phyloP scores from a whole-genome alignment of 2,888 invertebrate genomes.

The Acrobasis consociella region DNA sequence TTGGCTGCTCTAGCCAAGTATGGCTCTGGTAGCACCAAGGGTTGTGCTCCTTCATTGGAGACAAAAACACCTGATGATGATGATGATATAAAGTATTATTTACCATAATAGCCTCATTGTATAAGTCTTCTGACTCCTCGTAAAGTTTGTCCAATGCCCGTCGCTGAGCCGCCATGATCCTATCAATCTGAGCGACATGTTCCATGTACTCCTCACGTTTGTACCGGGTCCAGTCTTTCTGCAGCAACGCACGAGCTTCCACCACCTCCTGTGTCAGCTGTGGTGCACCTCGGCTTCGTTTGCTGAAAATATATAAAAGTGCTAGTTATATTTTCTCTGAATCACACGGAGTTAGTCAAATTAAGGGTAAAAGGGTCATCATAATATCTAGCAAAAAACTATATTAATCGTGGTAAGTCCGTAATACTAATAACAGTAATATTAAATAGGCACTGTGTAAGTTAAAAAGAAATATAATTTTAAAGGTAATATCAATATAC shows the following conservation, averaged over 20 bases:
- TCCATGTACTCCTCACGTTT: conserved; percentile 84
- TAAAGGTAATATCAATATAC: no score
- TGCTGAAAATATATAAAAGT: conserved; percentile 44
- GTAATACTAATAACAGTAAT: no score
- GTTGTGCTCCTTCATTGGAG: no score
- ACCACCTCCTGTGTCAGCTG: conserved; percentile 80
- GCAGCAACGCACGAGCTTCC: conserved; percentile 85
- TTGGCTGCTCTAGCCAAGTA: no score
- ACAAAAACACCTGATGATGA: no score
- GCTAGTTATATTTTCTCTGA: background rate
- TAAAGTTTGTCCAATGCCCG: conserved; percentile 91
- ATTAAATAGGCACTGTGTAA: no score
- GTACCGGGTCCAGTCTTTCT: conserved; percentile 90
- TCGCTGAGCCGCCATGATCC: conserved; percentile 86
- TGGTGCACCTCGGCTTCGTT: conserved; percentile 71
- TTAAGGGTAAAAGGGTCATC: no score
- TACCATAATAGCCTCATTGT: conserved; percentile 92
- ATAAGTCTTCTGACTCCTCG: conserved; percentile 92
- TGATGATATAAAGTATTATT: conserved; percentile 11
- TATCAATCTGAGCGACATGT: conserved; percentile 87
- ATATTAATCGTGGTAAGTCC: no score
- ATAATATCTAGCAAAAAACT: no score
- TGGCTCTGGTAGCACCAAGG: no score
- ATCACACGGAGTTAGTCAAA: no score
- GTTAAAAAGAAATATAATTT: no score